Evolutionary conservation across 2,113 vertebrate species (phyloP).

Genomic region (Neofelis nebulosa): DNA sequence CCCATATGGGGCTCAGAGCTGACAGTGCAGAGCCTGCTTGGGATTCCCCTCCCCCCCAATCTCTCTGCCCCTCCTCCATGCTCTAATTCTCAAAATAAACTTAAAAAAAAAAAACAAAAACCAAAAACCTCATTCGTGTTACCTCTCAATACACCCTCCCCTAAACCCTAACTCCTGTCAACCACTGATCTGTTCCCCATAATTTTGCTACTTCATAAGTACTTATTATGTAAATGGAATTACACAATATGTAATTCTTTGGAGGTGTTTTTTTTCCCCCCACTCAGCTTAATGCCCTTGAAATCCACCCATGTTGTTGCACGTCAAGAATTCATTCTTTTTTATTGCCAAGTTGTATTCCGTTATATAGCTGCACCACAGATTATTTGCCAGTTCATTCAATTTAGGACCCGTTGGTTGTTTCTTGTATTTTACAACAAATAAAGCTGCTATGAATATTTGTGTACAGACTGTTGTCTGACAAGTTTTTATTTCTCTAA

Average conservation of each 20-base stretch:
- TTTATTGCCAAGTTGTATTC: neutral
- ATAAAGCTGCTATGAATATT: neutral
- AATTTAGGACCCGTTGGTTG: neutral
- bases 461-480: neutral
- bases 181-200: neutral
- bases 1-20: no score
- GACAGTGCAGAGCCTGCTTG: no score
- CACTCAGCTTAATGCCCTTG: neutral
- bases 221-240: neutral
- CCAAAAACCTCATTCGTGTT: neutral
- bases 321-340: neutral
- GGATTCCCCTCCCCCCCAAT: no score
- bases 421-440: neutral
- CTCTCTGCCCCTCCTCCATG: no score
- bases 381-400: neutral
- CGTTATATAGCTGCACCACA: neutral
- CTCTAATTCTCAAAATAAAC: no score
- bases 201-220: neutral
- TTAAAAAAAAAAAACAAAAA: no score
- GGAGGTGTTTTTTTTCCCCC: neutral
- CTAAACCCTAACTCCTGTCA: neutral
- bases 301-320: neutral
- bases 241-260: neutral
- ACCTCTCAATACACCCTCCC: neutral
- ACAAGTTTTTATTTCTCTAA: slow-evolving; percentile 35